Percentiles rank a stretch among this genome's conserved stretches.
Conservation (phyloP, 1,140 invertebrate species). For the Drosophila sucinea region DNA sequence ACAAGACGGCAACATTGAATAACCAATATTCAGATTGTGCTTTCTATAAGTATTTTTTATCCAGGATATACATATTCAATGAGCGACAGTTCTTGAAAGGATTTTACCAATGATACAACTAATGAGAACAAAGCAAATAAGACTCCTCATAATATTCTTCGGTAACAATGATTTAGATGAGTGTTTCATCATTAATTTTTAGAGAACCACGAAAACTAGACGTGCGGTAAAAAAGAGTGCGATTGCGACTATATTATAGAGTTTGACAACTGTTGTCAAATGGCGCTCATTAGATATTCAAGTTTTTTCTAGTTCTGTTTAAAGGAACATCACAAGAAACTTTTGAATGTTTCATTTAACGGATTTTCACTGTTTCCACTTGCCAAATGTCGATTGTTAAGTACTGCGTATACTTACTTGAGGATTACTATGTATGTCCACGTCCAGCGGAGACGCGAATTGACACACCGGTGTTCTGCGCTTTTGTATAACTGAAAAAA, state of each 20-base stretch:
- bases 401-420: slow-evolving; percentile 88
- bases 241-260: too few relatives aligned
- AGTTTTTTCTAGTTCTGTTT: too few relatives aligned
- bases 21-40: not conserved
- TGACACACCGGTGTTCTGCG: slow-evolving; percentile 95
- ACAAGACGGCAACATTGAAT: not conserved
- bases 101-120: not conserved
- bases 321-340: not conserved
- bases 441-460: slow-evolving; percentile 97
- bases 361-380: slow-evolving; percentile 16
- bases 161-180: not conserved
- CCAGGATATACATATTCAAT: not conserved
- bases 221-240: too few relatives aligned
- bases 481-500: slow-evolving; percentile 93
- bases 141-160: too few relatives aligned
- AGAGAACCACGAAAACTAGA: not conserved
- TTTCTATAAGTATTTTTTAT: too few relatives aligned
- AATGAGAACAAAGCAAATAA: not conserved
- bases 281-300: too few relatives aligned
- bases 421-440: slow-evolving; percentile 96
- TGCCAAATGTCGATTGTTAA: not conserved
- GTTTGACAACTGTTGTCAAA: too few relatives aligned
- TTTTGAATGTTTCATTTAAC: not conserved
- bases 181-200: not conserved
- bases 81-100: too few relatives aligned